Evolutionary conservation across 2,888 invertebrate species (phyloP), one percentile per base, ranked within the genome.

Genomic region (Lepidonotus clava): DNA sequence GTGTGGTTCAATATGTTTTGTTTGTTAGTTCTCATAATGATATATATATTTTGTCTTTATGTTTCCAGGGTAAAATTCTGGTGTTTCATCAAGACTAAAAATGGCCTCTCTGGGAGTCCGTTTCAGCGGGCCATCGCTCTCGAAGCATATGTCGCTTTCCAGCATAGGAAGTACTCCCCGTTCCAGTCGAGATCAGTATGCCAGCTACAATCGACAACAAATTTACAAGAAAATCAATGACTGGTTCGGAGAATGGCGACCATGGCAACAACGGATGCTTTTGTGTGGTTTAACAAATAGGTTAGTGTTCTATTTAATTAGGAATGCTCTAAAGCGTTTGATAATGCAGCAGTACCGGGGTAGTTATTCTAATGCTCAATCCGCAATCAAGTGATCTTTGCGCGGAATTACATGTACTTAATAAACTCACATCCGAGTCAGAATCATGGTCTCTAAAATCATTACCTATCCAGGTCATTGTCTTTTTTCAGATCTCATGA

Each of bases 241-340:
- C 34, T 93, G 92, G 92, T 92, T 91, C 87, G 90, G 91, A 21
- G 85, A 89, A 51, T 93, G 93, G 93, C 87, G 90, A 84, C 91
- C 92, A 85, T 93, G 93, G 92, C 93, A 93, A 87, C 92, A 92
- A 87, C 90, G 89, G 80, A 90, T 91, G 18, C 86, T 92, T 6
- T 89, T 93, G 1, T 91, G 90, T 90, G 92, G 93, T 14, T 90
- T 93, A 85, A 91, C 91, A 14, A 91, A 93, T 88, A 92, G 92
- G 93, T 80, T 46, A n/a, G 84, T 24, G 8, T 6, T 51, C 24
- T 51, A 18, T 51, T 51, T 51, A 18, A n/a, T n/a, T n/a, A n/a
- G n/a, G n/a, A n/a, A n/a, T n/a, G n/a, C n/a, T n/a, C n/a, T n/a
- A n/a, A n/a, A n/a, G n/a, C n/a, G n/a, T n/a, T n/a, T n/a, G n/a